Evolutionary conservation across 1,140 invertebrate genomes (phyloP), one percentile per base, ranked within the genome.

Genomic region (Adoxophyes honmai): DNA sequence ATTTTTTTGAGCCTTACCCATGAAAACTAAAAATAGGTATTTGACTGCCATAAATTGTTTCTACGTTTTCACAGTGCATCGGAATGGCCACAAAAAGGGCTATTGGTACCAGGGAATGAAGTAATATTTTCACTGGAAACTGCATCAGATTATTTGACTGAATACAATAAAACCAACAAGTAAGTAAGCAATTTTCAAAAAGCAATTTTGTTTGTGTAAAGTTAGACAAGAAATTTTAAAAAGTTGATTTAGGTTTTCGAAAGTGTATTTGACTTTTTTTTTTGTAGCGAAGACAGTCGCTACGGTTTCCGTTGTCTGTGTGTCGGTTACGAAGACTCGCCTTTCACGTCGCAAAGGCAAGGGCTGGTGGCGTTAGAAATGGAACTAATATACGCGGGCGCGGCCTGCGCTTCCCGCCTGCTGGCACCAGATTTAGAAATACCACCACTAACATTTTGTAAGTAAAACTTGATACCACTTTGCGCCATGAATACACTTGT

Each of bases 51-150:
- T 35, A 10, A 53, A 8, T 18, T 57, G 35, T 35, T 6, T 36
- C 34, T 33, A 1, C n/a, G 16, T 39, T 65, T 35, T 88, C 89
- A 4, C 62, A 93, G 95, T 14, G 88, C 90, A 36, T 90, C 90
- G 39, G 96, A 96, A 54, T 99, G 98, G 97, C 96, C 98, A 1
- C 94, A 95, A 71, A 94, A 93, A 66, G 93, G 96, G 1, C 81
- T 99, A 8, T 90, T 99, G 44, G 86, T 99, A 34, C 98, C 98
- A 60, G 98, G 98, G 14, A 97, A 98, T 84, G 96, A 98, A 89
- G 94, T 98, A 0, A 92, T 98, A 65, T 98, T 99, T 81, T 98
- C 97, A 0, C 75, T 99, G 73, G 97, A 99, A 89, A 98, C 97
- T 0, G 96, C 98, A 0, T 97, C 97, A 0, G 95, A 98, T 87